Evolutionary conservation across 2,113 vertebrate genomes (phyloP).

Genomic region (Tetraodon nigroviridis): DNA sequence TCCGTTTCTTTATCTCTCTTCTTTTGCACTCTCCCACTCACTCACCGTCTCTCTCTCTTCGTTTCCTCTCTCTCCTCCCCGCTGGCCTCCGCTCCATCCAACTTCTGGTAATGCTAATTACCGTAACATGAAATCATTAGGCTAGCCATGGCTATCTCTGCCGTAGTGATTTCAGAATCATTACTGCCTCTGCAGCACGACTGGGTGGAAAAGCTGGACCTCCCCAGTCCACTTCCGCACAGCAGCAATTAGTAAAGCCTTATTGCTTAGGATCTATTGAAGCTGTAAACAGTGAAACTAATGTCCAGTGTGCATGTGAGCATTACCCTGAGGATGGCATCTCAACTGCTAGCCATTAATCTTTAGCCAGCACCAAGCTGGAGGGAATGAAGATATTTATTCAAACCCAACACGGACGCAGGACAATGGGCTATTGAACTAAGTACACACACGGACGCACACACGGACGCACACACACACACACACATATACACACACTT

Average conservation of each 20-base stretch:
- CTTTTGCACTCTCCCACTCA: constrained; percentile 16
- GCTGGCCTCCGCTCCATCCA: constrained; percentile 13
- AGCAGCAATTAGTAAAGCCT: constrained; percentile 54
- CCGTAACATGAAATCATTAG: constrained; percentile 67
- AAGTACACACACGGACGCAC: background rate
- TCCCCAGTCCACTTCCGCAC: constrained; percentile 36
- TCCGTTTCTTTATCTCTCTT: constrained; percentile 29
- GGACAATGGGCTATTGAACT: background rate
- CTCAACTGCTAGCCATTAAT: constrained; percentile 26
- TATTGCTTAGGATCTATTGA: constrained; percentile 51
- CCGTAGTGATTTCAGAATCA: constrained; percentile 62
- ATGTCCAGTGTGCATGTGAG: constrained; percentile 38
- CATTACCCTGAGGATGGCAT: constrained; percentile 24
- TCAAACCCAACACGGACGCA: background rate
- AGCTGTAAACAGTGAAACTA: constrained; percentile 54
- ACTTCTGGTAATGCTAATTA: constrained; percentile 58
- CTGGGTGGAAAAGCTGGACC: constrained; percentile 29
- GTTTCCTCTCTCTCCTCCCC: constrained; percentile 3
- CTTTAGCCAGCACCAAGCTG: constrained; percentile 5
- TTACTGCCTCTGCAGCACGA: constrained; percentile 41
- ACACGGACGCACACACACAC: no score
- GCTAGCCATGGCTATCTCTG: constrained; percentile 59
- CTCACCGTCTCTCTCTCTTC: constrained; percentile 24
- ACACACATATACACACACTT: no score
- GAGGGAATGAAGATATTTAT: constrained; percentile 3